phyloP scores from a whole-genome alignment of 2,113 vertebrate species.

The Candoia aspera region DNA sequence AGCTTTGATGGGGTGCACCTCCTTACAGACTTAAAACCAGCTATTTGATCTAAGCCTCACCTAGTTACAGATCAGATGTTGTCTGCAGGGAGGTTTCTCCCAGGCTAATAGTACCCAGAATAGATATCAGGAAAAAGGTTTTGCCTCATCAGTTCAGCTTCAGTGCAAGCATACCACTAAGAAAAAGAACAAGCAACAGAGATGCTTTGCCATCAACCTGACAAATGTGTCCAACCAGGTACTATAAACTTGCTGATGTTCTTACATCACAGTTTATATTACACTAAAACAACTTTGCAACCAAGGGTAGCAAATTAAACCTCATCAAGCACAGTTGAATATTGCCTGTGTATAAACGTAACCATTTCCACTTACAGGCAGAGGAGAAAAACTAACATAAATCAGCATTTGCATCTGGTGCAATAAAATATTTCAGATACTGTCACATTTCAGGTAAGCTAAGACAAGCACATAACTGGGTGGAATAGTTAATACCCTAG shows the following conservation, averaged over 20 bases:
- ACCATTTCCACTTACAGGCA: slow-evolving; percentile 21
- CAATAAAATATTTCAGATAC: not conserved
- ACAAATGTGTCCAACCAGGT: slow-evolving; percentile 59
- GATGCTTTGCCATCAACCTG: slow-evolving; percentile 66
- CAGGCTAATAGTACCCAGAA: not conserved
- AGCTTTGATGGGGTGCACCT: not conserved
- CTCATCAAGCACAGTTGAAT: slow-evolving; percentile 38
- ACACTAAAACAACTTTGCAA: slow-evolving; percentile 47
- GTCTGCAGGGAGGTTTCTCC: not conserved
- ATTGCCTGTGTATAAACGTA: not conserved
- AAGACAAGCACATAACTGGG: not conserved
- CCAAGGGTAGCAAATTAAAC: slow-evolving; percentile 61
- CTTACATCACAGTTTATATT: slow-evolving; percentile 46
- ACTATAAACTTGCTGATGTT: slow-evolving; percentile 57
- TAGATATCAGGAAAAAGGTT: slow-evolving; percentile 50
- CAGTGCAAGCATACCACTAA: slow-evolving; percentile 62
- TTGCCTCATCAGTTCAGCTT: slow-evolving; percentile 59
- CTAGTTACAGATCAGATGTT: not conserved
- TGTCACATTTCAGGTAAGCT: not conserved
- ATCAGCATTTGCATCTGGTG: not conserved
- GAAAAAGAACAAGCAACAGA: slow-evolving; percentile 64
- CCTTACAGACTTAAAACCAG: not conserved
- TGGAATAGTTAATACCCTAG: not conserved
- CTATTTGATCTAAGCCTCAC: not conserved
- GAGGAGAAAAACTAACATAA: slow-evolving; percentile 16